Evolutionary conservation across 2,888 invertebrate species (phyloP).

Genomic region (Pammene aurita): DNA sequence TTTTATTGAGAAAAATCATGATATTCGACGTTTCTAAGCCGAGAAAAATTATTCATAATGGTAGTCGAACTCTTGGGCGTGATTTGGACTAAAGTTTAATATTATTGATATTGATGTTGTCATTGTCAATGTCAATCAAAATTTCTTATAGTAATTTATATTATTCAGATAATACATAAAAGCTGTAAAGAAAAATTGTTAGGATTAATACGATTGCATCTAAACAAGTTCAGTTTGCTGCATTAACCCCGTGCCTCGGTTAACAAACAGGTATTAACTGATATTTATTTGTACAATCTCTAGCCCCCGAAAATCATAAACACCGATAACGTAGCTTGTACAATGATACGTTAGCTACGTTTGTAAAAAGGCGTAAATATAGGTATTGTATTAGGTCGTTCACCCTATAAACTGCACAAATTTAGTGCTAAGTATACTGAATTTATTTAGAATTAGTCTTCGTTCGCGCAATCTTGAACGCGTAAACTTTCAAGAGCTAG

Average conservation of each 20-base stretch:
- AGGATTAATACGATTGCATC: not conserved
- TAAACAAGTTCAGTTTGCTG: not conserved
- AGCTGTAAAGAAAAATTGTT: not conserved
- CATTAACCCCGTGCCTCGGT: not conserved
- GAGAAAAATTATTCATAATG: no score
- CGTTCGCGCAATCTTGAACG: no score
- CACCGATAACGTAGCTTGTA: not conserved
- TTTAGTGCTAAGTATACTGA: no score
- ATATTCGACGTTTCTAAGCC: no score
- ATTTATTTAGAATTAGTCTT: no score
- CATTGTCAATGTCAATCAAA: conserved; percentile 13
- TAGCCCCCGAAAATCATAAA: not conserved
- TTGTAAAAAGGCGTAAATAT: not conserved
- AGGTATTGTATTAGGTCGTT: no score
- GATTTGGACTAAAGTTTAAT: not conserved
- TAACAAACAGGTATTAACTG: not conserved
- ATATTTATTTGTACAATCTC: not conserved
- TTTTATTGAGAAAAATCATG: no score
- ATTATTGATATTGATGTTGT: conserved; percentile 8
- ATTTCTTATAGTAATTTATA: no score
- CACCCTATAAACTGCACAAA: no score
- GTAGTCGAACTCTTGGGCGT: no score
- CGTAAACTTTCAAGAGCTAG: no score
- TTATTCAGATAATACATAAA: not conserved
- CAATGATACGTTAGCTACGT: not conserved